Evolutionary conservation across 2,888 invertebrate genomes (phyloP).

Genomic region (Amiota minor): DNA sequence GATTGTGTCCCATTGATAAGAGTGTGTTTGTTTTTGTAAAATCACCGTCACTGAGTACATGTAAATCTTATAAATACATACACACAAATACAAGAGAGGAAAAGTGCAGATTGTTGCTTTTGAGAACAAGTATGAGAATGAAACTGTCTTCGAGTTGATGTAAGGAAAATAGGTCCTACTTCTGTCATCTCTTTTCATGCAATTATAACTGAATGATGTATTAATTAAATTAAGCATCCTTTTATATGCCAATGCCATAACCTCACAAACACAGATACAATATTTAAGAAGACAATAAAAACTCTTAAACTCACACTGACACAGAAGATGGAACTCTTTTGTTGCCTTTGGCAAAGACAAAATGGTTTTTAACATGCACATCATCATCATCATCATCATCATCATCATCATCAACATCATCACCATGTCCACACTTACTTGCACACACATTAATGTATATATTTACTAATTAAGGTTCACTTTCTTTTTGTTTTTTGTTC

Average conservation of each 20-base stretch:
- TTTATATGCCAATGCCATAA: slow-evolving; percentile 46
- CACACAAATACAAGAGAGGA: too few relatives aligned
- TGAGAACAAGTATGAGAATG: too few relatives aligned
- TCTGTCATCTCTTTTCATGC: slow-evolving; percentile 54
- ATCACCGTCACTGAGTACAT: slow-evolving; percentile 17
- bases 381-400: too few relatives aligned
- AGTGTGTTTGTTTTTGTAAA: too few relatives aligned
- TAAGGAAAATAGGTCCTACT: too few relatives aligned
- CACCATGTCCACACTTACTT: too few relatives aligned
- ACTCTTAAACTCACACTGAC: background rate
- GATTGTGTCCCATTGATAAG: too few relatives aligned
- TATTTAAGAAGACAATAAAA: background rate
- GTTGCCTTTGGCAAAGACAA: background rate
- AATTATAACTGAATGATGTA: slow-evolving; percentile 58
- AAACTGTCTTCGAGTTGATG: too few relatives aligned
- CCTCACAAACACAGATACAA: slow-evolving; percentile 1
- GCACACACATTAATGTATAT: too few relatives aligned
- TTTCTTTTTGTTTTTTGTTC: background rate
- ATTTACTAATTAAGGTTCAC: slow-evolving; percentile 7
- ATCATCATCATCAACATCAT: too few relatives aligned
- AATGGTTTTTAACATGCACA: background rate
- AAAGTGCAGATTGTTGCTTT: too few relatives aligned
- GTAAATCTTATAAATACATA: slow-evolving; percentile 38
- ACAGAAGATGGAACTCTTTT: background rate
- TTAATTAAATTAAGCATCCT: slow-evolving; percentile 66